phyloP scores from a whole-genome alignment of 2,113 vertebrate species.

The Alaudala cheleensis region DNA sequence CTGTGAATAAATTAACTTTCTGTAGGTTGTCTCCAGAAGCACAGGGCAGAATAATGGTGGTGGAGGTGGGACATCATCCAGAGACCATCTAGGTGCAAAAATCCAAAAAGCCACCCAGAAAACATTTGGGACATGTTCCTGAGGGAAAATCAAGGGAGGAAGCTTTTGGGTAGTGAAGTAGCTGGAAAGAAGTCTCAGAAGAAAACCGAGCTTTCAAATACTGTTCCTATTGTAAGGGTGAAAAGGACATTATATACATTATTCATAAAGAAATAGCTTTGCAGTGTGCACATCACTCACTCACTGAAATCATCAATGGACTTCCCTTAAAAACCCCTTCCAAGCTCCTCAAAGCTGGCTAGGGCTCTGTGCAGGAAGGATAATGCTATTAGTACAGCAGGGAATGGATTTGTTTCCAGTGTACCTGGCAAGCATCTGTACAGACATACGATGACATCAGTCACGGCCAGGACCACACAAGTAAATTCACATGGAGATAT shows the following conservation, averaged over 20 bases:
- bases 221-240: neutral
- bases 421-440: conserved; percentile 4
- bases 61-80: neutral
- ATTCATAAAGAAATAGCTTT: conserved; percentile 7
- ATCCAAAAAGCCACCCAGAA: neutral
- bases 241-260: neutral
- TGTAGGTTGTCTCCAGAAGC: neutral
- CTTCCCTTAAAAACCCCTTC: neutral
- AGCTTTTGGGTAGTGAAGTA: neutral
- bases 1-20: neutral
- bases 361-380: neutral
- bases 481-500: neutral
- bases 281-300: neutral
- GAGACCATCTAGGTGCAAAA: neutral
- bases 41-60: neutral
- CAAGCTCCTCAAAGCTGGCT: neutral
- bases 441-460: neutral
- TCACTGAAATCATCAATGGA: neutral
- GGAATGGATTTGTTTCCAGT: conserved; percentile 1
- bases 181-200: neutral
- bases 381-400: neutral
- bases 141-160: neutral
- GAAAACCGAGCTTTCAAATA: neutral
- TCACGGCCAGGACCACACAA: conserved; percentile 58
- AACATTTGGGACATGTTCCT: neutral